These are phyloP conservation scores for Volucella zonaria DNA, from an alignment of 2,888 invertebrate genomes.

Conservation along the genomic window DNA sequence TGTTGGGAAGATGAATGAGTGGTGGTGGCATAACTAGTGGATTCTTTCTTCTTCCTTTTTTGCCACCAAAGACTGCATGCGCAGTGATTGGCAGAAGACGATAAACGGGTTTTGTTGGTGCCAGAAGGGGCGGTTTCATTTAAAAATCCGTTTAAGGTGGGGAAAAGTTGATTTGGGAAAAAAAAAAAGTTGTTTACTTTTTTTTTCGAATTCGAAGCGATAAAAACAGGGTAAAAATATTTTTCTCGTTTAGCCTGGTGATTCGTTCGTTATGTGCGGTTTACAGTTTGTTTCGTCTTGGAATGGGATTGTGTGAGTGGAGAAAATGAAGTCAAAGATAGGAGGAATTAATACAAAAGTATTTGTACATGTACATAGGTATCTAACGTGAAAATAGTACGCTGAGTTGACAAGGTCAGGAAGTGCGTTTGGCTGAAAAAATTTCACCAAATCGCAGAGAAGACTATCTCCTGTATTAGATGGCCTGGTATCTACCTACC, in stretches of 20 bases:
- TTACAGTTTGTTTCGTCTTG: no score
- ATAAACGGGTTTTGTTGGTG: conserved; percentile 54
- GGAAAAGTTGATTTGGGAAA: conserved; percentile 8
- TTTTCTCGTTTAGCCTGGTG: conserved; percentile 18
- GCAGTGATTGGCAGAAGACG: conserved; percentile 69
- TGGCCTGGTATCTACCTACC: not conserved
- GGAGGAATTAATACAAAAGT: conserved; percentile 1
- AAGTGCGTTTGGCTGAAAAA: not conserved
- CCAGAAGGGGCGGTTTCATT: conserved; percentile 32
- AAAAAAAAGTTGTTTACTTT: no score
- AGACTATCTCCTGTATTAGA: not conserved
- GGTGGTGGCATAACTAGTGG: conserved; percentile 55
- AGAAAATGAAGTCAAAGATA: conserved; percentile 39
- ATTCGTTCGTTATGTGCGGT: not conserved
- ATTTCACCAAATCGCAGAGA: not conserved
- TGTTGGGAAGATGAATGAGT: conserved; percentile 34
- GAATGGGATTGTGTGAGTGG: not conserved
- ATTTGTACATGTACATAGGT: no score
- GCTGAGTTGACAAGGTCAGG: conserved; percentile 33
- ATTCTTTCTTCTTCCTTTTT: conserved; percentile 18
- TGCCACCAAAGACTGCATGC: conserved; percentile 58
- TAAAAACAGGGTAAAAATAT: conserved; percentile 21
- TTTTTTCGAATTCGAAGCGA: conserved; percentile 8
- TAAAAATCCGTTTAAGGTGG: conserved; percentile 30
- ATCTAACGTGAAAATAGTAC: not conserved